Evolutionary conservation across 2,113 vertebrate species (phyloP), one percentile per base, ranked within the genome.

Genomic region (Laticauda laticaudata): DNA sequence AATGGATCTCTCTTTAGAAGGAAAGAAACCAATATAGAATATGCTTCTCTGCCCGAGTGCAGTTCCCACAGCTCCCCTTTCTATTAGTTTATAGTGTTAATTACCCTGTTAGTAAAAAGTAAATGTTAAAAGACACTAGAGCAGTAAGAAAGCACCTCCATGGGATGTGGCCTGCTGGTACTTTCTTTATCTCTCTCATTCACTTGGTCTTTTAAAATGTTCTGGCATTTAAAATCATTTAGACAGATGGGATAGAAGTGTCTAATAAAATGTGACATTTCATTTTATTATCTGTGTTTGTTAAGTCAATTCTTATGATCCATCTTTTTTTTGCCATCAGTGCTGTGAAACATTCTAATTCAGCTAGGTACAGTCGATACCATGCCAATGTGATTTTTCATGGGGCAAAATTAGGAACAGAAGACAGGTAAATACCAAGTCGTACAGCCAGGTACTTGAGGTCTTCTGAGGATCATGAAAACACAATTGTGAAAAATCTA

Each of bases 191-290:
- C 92, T 96, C 4, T 57, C 24, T 29, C 24, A 14, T 18, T 56
- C 57, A 10, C 15, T 54, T n/a, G 45, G 43, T 56, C 15, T 81
- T 21, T 81, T 81, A 20, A 81, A 81, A 89, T 56, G 96, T 93
- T 91, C 93, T 97, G 97, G 96, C 96, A 97, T 98, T 97, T 96
- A 94, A 97, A 97, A 97, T 95, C 57, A 91, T 87, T 96, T 95
- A 95, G 95, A 95, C 97, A 98, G 96, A 98, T 97, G 97, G 97
- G 96, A 96, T 91, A 91, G 95, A 97, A 97, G 93, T 96, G 96
- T 96, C 95, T 94, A 96, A 97, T 97, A 97, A 98, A 98, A 97
- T 94, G 93, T 97, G 97, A 97, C 97, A 97, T 98, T 98, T 98
- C 91, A 93, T 96, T 97, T 97, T 96, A 94, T 94, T 96, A 91